A percentile compares a stretch with the other conserved stretches of the same genome.
Conservation (phyloP, 2,797 vertebrate genomes). For the Leptatherina wallacei region DNA sequence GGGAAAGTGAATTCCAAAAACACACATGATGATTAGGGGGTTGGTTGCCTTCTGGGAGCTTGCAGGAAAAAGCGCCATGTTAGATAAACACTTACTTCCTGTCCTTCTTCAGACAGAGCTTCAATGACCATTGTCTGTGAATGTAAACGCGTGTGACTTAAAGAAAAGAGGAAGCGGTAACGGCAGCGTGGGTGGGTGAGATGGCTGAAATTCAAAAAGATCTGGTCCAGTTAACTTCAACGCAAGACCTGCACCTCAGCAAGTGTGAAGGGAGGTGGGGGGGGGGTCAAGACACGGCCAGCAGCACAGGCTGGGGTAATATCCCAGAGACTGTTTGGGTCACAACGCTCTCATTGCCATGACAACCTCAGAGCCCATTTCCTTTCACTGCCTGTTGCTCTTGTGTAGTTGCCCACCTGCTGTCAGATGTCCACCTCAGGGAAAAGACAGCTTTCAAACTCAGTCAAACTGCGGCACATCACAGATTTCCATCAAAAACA, state of each 20-base stretch:
- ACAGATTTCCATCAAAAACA: conserved; percentile 32
- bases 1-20: conserved; percentile 49
- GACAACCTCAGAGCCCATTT: conserved; percentile 72
- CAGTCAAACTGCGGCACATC: conserved; percentile 36
- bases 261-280: conserved; percentile 31
- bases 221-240: conserved; percentile 55
- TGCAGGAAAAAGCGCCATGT: conserved; percentile 85
- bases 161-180: conserved; percentile 27
- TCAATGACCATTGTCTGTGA: conserved; percentile 56
- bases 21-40: conserved; percentile 43
- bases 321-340: conserved; percentile 71
- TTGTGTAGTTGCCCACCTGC: conserved; percentile 73
- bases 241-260: conserved; percentile 38
- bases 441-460: conserved; percentile 56
- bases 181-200: conserved; percentile 56
- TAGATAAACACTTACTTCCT: conserved; percentile 87
- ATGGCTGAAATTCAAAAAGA: conserved; percentile 63
- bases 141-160: conserved; percentile 25
- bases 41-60: conserved; percentile 39
- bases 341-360: conserved; percentile 67
- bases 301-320: conserved; percentile 49
- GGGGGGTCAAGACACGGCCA: conserved; percentile 40
- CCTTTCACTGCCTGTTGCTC: conserved; percentile 57
- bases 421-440: conserved; percentile 42
- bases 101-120: conserved; percentile 57